These are phyloP conservation scores for Balaeniceps rex DNA, from an alignment of 2,113 vertebrate species.

Conservation along the genomic window DNA sequence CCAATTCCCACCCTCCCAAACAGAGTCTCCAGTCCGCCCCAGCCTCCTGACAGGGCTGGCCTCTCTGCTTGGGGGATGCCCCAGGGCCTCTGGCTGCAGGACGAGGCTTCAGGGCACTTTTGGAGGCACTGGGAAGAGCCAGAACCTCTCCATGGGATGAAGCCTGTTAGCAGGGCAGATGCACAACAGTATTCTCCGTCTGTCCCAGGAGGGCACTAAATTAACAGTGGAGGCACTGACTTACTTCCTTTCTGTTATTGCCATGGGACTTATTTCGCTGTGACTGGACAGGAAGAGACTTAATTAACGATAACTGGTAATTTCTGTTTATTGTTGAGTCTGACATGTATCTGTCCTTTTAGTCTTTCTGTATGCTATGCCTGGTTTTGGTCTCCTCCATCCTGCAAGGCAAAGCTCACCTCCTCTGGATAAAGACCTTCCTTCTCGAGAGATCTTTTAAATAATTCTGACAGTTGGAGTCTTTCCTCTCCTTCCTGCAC, in stretches of 20 bases:
- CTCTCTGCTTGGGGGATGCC: neutral
- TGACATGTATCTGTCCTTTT: neutral
- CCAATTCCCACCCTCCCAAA: fast-evolving
- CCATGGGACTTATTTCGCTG: neutral
- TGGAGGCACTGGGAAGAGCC: neutral
- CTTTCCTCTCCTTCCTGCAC: neutral
- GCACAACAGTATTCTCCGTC: neutral
- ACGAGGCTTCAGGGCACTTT: neutral
- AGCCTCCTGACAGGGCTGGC: neutral
- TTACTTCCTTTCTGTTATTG: neutral
- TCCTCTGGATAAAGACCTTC: neutral
- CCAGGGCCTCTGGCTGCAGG: neutral
- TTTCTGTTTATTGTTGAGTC: neutral
- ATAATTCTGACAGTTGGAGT: neutral
- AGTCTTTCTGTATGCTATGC: neutral
- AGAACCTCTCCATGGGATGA: neutral
- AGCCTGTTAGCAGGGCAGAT: neutral
- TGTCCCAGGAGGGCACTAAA: neutral
- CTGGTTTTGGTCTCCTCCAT: neutral
- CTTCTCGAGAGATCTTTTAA: neutral
- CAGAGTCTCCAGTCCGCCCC: fast-evolving
- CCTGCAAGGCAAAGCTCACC: neutral
- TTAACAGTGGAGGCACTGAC: neutral
- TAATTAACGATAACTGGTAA: neutral
- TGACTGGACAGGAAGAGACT: neutral